Evolutionary conservation across 2,797 vertebrate species (phyloP).

Genomic region (Falco naumanni): DNA sequence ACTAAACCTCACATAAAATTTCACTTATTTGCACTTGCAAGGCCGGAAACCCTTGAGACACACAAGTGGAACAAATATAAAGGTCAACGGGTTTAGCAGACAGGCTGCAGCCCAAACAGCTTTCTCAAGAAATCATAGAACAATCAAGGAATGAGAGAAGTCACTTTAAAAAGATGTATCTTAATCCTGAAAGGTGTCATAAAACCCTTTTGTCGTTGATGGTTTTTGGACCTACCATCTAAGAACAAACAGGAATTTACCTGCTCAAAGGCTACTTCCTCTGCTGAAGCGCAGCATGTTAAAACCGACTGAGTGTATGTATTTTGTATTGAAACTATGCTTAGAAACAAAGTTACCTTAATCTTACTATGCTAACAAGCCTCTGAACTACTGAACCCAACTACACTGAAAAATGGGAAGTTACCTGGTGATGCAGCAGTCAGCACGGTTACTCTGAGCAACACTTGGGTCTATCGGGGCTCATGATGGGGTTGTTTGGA

Average conservation of each 20-base stretch:
- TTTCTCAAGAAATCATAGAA: neutral
- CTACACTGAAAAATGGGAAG: neutral
- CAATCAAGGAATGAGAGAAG: slow-evolving; percentile 16
- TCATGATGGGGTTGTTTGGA: neutral
- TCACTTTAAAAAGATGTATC: neutral
- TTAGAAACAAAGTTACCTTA: neutral
- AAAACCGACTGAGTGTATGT: neutral
- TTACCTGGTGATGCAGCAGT: neutral
- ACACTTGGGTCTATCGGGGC: neutral
- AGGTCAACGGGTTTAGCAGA: neutral
- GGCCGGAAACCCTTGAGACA: slow-evolving; percentile 1
- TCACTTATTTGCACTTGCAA: neutral
- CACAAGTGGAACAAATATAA: neutral
- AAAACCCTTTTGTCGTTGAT: neutral
- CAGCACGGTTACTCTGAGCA: neutral
- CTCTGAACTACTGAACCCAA: neutral
- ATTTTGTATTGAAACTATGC: neutral
- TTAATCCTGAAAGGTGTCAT: neutral
- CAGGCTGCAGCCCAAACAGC: neutral
- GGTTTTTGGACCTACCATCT: neutral
- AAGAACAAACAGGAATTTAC: neutral
- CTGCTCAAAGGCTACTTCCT: neutral
- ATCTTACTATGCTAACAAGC: neutral
- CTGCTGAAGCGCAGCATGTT: neutral
- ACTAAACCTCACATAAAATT: neutral